Base-by-base conservation (phyloP, 2,113 vertebrate genomes). In the Gallinago jamesoni region DNA sequence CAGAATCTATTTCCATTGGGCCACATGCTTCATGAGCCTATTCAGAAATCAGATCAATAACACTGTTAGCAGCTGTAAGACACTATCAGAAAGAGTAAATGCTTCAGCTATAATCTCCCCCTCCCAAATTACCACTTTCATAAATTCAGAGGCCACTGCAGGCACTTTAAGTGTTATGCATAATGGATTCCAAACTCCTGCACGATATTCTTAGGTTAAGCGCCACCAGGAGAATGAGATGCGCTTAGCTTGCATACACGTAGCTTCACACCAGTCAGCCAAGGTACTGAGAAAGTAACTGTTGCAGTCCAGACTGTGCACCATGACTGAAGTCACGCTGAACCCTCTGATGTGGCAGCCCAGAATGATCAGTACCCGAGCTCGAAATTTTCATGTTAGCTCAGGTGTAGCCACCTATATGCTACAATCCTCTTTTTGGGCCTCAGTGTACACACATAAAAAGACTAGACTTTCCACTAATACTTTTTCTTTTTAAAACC, bases 1-100 rank as follows among this genome's bases (percentile, higher is more conserved):
- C 99, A 6, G 99, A 99, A 94, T 99, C 99, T 0, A 99, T 99
- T 96, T 99, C 99, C 98, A 99, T 98, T 31, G 99, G 99, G 45
- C 99, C 99, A 91, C 99, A 99, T 8, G 99, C 99, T 98, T 99
- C 99, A 56, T 99, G 99, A 89, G 99, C 99, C 99, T 99, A 19
- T 41, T 35, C 39, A 94, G 74, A 79, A 79, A 94, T 18, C 19
- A 94, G 28, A 94, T 3, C 57, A 82, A 45, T 7, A 89, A 76
- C 55, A 55, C 25, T 30, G n/a, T 94, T 48, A 94, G 39, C 48
- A 91, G n/a, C 48, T 87, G 18, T 16, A 69, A 22, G 3, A 33
- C 69, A 28, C 45, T 18, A 63, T 10, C 22, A 89, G 53, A 70
- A 78, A 80, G 1, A 27, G 22, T 7, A 77, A 89, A 91, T 16